Base-by-base conservation (phyloP, 2,113 vertebrate species). In the Pteropus alecto region DNA sequence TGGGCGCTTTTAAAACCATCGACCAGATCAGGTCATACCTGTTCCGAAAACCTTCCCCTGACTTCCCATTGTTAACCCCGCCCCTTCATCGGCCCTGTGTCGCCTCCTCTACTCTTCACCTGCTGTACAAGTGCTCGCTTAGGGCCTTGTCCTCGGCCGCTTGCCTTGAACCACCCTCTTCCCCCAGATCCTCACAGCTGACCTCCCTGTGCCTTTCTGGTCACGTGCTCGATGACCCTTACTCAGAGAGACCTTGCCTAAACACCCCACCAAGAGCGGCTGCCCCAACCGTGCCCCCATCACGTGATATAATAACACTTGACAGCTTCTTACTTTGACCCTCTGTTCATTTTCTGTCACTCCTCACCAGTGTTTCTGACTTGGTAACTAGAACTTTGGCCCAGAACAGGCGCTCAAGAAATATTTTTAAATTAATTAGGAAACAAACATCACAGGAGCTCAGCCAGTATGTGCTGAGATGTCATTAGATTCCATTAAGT, bases 361-460 rank as follows among this genome's bases (percentile, higher is more conserved):
- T 73, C 28, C n/a, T 13, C 70, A 54, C 28, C 10, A 65, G 77
- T 73, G 33, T 68, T 33, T 70, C 28, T 77, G 14, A 81, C 65
- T 92, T 92, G 30, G 90, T 61, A 70, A 35, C 18, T 26, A n/a
- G 7, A 76, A 90, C 38, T 71, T 6, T 43, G 41, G 22, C 38
- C 84, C 61, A 51, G 6, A 82, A 22, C 1, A 76, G 26, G 22
- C 30, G 28, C 38, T 71, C 70, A 60, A 90, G 35, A 95, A 93
- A 86, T 77, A 65, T 28, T 87, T 90, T 70, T 38, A 77, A 85
- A 67, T 79, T 46, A 82, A 91, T 26, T 78, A 63, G 43, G 83
- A 61, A 95, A 93, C 35, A 79, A 68, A 79, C 10, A 35, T 24
- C 13, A 35, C 1, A 65, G 58, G 15, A 58, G 90, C 2, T 81